These are phyloP conservation scores for Gryllus bimaculatus DNA, from an alignment of 1,140 invertebrate species.

Conservation along the genomic window DNA sequence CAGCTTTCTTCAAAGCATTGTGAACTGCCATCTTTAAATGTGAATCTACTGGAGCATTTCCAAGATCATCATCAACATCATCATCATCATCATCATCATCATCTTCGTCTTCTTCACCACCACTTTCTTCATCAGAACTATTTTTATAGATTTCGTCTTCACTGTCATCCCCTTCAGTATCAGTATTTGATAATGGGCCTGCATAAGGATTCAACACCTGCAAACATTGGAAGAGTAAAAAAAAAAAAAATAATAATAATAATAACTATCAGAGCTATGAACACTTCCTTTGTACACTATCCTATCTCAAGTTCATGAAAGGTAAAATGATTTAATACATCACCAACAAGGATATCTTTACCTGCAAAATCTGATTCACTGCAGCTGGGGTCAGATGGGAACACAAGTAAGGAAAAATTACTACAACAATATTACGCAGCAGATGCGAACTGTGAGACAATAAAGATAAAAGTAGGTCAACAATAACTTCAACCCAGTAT, in stretches of 20 bases:
- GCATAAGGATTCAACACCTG: slow-evolving; percentile 51
- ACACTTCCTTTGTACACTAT: background rate
- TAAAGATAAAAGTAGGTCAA: slow-evolving; percentile 63
- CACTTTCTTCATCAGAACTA: slow-evolving; percentile 29
- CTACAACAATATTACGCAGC: slow-evolving; percentile 53
- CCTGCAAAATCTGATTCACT: slow-evolving; percentile 62
- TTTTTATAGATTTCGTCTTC: slow-evolving; percentile 29
- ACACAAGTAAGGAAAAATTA: slow-evolving; percentile 62
- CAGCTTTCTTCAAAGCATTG: slow-evolving; percentile 45
- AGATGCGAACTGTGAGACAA: slow-evolving; percentile 58
- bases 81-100: slow-evolving; percentile 32
- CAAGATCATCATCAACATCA: slow-evolving; percentile 41
- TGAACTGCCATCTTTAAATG: slow-evolving; percentile 52
- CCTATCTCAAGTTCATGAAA: too few relatives aligned
- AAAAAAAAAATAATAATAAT: too few relatives aligned
- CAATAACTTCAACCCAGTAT: slow-evolving; percentile 67
- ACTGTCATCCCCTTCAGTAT: slow-evolving; percentile 27
- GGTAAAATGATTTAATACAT: background rate
- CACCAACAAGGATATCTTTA: slow-evolving; percentile 25
- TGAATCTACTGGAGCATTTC: slow-evolving; percentile 53
- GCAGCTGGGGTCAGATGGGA: slow-evolving; percentile 53
- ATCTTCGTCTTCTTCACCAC: slow-evolving; percentile 32
- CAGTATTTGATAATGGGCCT: slow-evolving; percentile 9
- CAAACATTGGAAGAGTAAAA: background rate
- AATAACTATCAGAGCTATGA: background rate